phyloP scores from a whole-genome alignment of 2,113 vertebrate genomes.

The Lampris incognitus region DNA sequence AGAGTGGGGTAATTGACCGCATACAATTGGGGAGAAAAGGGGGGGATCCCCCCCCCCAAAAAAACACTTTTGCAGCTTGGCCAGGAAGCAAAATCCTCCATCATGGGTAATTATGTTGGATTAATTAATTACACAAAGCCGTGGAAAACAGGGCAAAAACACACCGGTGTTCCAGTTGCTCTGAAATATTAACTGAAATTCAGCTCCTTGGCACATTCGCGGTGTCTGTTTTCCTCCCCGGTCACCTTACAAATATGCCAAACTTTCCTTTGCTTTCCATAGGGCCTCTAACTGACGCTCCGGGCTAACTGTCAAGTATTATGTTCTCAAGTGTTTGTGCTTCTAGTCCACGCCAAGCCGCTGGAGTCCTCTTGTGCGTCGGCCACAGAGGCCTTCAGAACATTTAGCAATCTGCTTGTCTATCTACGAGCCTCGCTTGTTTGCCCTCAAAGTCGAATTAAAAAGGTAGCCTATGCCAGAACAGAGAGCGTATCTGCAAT shows the following conservation, averaged over 20 bases:
- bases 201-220: slow-evolving; percentile 32
- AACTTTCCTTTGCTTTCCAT: slow-evolving; percentile 28
- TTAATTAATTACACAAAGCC: slow-evolving; percentile 41
- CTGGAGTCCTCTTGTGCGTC: slow-evolving; percentile 64
- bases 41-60: too few relatives aligned
- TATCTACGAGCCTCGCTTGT: slow-evolving; percentile 58
- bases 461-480: slow-evolving; percentile 71
- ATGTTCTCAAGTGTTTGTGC: slow-evolving; percentile 70
- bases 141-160: slow-evolving; percentile 24
- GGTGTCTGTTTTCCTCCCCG: slow-evolving; percentile 37
- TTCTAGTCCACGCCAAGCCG: slow-evolving; percentile 70
- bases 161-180: slow-evolving; percentile 31
- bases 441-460: slow-evolving; percentile 77
- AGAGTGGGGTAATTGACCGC: too few relatives aligned
- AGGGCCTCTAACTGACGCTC: slow-evolving; percentile 52
- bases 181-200: slow-evolving; percentile 33
- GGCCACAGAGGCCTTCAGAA: slow-evolving; percentile 59
- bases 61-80: slow-evolving; percentile 27
- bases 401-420: slow-evolving; percentile 59
- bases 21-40: too few relatives aligned
- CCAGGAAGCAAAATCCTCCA: not conserved
- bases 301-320: slow-evolving; percentile 68
- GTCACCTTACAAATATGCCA: slow-evolving; percentile 49
- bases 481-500: slow-evolving; percentile 76
- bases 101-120: slow-evolving; percentile 13